Evolutionary conservation across 2,797 vertebrate species (phyloP).

Genomic region (Chaetodon trifasciatus): DNA sequence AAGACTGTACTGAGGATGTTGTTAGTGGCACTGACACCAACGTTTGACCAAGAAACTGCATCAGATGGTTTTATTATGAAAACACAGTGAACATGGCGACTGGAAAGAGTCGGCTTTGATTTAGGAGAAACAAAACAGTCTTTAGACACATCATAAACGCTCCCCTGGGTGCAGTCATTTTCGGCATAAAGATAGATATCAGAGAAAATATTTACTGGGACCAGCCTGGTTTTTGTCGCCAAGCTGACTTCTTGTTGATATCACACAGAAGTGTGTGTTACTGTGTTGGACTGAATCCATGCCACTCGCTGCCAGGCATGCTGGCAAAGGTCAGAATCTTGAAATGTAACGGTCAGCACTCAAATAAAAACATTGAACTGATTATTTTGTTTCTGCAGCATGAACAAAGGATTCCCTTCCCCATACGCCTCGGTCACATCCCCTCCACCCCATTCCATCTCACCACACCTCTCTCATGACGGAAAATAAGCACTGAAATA

Average conservation of each 20-base stretch:
- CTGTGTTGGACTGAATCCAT: constrained; percentile 2
- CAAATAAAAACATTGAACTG: constrained; percentile 41
- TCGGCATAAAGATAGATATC: constrained; percentile 5
- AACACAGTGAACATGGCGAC: background rate
- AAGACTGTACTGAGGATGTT: background rate
- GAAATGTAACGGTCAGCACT: background rate
- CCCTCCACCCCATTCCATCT: constrained; percentile 53
- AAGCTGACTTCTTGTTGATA: background rate
- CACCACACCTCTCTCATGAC: constrained; percentile 50
- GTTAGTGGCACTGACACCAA: background rate
- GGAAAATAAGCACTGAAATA: constrained; percentile 34
- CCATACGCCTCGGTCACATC: constrained; percentile 36
- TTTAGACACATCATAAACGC: background rate
- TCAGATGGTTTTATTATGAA: constrained; percentile 1
- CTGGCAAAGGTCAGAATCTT: background rate
- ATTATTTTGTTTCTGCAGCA: constrained; percentile 58
- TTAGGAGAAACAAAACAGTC: constrained; percentile 11
- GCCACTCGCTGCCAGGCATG: background rate
- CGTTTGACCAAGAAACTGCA: background rate
- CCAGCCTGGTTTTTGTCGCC: background rate
- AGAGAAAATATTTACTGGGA: constrained; percentile 39
- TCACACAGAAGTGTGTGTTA: background rate
- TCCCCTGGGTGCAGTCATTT: background rate
- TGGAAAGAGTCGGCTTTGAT: constrained; percentile 1
- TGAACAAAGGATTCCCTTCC: constrained; percentile 65